phyloP scores from a whole-genome alignment of 2,113 vertebrate genomes.

The Cyprinodon tularosa region DNA sequence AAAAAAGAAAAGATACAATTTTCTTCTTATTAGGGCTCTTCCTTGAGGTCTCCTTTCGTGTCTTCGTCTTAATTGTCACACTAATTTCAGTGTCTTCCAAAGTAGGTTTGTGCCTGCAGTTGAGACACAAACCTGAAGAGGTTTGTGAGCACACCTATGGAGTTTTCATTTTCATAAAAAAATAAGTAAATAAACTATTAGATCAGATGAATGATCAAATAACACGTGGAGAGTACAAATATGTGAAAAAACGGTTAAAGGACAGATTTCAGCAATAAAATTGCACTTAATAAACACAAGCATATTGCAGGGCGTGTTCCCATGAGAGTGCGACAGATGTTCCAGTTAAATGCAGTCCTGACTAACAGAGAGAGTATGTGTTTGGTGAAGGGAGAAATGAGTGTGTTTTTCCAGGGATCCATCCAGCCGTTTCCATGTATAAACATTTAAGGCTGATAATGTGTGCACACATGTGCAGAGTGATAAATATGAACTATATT shows the following conservation, averaged over 20 bases:
- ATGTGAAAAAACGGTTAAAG: slow-evolving; percentile 33
- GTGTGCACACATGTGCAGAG: slow-evolving; percentile 27
- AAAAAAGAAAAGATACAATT: slow-evolving; percentile 57
- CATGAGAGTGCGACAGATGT: slow-evolving; percentile 65
- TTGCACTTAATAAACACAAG: slow-evolving; percentile 31
- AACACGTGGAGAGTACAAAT: slow-evolving; percentile 48
- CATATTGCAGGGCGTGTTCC: slow-evolving; percentile 54
- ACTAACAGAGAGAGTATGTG: slow-evolving; percentile 27
- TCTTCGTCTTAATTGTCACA: slow-evolving; percentile 21
- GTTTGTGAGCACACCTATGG: slow-evolving; percentile 2
- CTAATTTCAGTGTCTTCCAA: slow-evolving; percentile 50
- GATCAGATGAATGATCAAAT: neutral
- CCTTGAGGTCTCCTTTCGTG: slow-evolving; percentile 35
- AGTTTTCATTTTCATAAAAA: neutral
- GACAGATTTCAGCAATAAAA: slow-evolving; percentile 58
- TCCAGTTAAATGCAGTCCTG: slow-evolving; percentile 40
- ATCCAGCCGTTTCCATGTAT: slow-evolving; percentile 2
- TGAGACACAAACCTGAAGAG: neutral
- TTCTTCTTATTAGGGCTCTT: slow-evolving; percentile 57
- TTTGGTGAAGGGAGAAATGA: slow-evolving; percentile 5
- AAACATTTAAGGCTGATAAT: slow-evolving; percentile 30
- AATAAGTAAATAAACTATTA: slow-evolving; percentile 7
- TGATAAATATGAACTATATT: slow-evolving; percentile 15
- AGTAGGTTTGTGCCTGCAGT: slow-evolving; percentile 13
- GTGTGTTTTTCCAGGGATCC: neutral